A percentile compares a stretch with the other conserved stretches of the same genome.
Conservation (phyloP, 92 coral and sea anemone species). For the Heliopora coerulea region DNA sequence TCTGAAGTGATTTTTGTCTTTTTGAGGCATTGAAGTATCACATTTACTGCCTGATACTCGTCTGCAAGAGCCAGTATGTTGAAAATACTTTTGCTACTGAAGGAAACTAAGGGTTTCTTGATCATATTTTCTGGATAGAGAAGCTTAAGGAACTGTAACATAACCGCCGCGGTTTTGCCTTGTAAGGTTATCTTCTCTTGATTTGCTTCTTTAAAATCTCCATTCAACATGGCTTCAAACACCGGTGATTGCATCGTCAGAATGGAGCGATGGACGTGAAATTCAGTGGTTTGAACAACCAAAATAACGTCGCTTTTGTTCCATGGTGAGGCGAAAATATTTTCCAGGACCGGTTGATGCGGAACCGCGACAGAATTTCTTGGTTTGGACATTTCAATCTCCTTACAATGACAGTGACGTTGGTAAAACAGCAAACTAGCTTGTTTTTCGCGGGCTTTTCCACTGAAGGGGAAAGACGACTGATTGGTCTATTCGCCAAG, state of each 20-base stretch:
- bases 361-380: too few species aligned
- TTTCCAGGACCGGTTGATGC: not conserved
- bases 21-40: conserved; percentile 20
- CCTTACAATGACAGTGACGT: too few species aligned
- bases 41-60: conserved; percentile 10
- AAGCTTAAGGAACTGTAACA: conserved; percentile 16
- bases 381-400: too few species aligned
- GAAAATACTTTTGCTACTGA: not conserved
- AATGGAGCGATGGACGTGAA: conserved; percentile 7
- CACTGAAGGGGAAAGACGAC: too few species aligned
- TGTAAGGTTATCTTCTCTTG: conserved; percentile 24
- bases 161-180: conserved; percentile 5
- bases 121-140: conserved; percentile 21
- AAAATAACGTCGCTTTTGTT: conserved; percentile 4
- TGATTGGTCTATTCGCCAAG: too few species aligned
- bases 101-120: not conserved
- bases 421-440: too few species aligned
- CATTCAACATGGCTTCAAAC: conserved; percentile 19
- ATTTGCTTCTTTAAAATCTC: conserved; percentile 20
- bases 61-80: conserved; percentile 5
- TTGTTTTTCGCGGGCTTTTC: too few species aligned
- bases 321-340: conserved; percentile 5
- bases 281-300: not conserved
- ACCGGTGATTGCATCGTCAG: conserved; percentile 6
- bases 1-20: not conserved